phyloP scores from a whole-genome alignment of 2,797 vertebrate genomes.

The Ctenosaura bakeri region DNA sequence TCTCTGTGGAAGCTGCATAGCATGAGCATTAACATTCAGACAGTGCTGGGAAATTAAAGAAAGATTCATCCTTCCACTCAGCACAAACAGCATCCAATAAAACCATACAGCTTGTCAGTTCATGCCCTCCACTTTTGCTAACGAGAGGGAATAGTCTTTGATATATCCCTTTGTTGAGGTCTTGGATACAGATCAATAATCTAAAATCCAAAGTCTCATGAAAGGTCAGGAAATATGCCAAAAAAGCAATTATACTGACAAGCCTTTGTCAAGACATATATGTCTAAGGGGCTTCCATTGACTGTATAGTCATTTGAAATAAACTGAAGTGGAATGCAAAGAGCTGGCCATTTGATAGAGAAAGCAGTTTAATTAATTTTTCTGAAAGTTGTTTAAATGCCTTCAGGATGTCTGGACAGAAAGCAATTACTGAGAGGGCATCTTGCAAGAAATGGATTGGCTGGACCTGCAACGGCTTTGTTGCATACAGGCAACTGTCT shows the following conservation, averaged over 20 bases:
- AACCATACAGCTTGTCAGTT: neutral
- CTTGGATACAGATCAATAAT: conserved; percentile 50
- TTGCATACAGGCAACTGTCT: neutral
- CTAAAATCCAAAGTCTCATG: conserved; percentile 35
- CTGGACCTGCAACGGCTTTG: conserved; percentile 6
- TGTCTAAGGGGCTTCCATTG: conserved; percentile 35
- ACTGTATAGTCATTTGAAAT: conserved; percentile 57
- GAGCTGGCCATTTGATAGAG: conserved; percentile 56
- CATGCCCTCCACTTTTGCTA: neutral
- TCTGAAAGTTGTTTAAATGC: conserved; percentile 46
- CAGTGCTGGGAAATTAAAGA: neutral
- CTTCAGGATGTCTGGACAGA: conserved; percentile 46
- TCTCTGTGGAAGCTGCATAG: neutral
- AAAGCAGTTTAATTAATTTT: conserved; percentile 53
- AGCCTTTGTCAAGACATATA: conserved; percentile 46
- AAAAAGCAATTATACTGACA: conserved; percentile 46
- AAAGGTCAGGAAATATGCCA: conserved; percentile 37
- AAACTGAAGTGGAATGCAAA: conserved; percentile 36
- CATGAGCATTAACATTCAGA: neutral
- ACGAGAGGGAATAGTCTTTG: neutral
- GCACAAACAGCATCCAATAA: neutral
- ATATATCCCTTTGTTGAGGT: neutral
- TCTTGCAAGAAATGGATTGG: conserved; percentile 58
- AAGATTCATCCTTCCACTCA: neutral
- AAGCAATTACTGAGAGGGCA: conserved; percentile 40